Evolutionary conservation across 1,140 invertebrate genomes (phyloP).

Genomic region (Sitobion miscanthi): DNA sequence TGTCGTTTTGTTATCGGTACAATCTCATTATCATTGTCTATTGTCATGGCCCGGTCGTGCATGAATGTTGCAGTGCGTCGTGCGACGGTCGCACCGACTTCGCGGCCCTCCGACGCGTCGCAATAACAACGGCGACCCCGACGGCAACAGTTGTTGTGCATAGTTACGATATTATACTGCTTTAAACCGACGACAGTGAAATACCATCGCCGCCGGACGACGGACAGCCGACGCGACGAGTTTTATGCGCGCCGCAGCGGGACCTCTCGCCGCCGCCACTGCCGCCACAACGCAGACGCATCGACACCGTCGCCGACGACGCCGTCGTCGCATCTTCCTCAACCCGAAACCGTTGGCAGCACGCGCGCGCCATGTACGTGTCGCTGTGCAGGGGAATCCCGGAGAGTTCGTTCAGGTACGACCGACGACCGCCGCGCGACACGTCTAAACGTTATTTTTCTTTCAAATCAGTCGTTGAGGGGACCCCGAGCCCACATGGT

Average conservation of each 20-base stretch:
- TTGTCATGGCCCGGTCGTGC: neutral
- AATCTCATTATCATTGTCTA: neutral
- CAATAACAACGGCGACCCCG: neutral
- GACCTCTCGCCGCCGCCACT: neutral
- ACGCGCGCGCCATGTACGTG: conserved; percentile 18
- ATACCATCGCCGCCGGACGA: neutral
- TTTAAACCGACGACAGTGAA: neutral
- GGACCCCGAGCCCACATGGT: neutral
- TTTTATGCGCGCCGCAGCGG: neutral
- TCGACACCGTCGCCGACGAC: neutral
- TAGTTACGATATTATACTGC: too few relatives aligned
- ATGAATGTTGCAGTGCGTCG: neutral
- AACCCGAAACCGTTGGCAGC: neutral
- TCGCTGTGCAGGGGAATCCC: conserved; percentile 54
- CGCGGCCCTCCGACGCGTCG: neutral
- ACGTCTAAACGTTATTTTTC: too few relatives aligned
- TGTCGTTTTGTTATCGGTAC: too few relatives aligned
- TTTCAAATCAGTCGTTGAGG: neutral
- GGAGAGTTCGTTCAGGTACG: conserved; percentile 54
- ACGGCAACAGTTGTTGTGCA: too few relatives aligned
- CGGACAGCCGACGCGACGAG: neutral
- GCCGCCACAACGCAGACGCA: neutral
- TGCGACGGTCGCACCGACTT: neutral
- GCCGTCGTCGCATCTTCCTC: neutral
- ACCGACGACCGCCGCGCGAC: neutral